A percentile compares a stretch with the other conserved stretches of the same genome.
phyloP scores from a whole-genome alignment of 2,797 vertebrate genomes.

The Macropodus opercularis region DNA sequence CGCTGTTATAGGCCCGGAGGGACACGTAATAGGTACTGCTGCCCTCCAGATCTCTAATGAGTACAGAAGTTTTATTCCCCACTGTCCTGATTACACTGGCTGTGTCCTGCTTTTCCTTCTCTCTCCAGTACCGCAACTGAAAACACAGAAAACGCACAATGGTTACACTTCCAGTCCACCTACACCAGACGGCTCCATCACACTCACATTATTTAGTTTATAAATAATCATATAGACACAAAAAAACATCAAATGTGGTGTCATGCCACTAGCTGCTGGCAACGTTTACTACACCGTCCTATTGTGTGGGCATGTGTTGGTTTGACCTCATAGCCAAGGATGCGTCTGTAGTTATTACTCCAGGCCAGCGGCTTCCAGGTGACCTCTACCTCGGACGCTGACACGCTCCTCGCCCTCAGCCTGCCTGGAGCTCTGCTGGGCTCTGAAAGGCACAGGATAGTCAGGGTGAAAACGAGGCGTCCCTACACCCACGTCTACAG shows the following conservation, averaged over 20 bases:
- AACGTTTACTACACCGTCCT: constrained; percentile 23
- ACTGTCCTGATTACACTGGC: constrained; percentile 86
- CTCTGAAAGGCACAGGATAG: constrained; percentile 76
- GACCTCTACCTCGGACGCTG: constrained; percentile 90
- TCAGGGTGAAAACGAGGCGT: constrained; percentile 32
- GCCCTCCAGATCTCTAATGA: constrained; percentile 86
- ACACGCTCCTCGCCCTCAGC: constrained; percentile 87
- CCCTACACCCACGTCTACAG: constrained; percentile 37
- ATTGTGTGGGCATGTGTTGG: constrained; percentile 56
- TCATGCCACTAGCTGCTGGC: constrained; percentile 27
- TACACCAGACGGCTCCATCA: background rate
- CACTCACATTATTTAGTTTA: constrained; percentile 11
- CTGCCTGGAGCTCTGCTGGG: constrained; percentile 87
- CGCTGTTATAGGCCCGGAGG: constrained; percentile 91
- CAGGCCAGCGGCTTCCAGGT: constrained; percentile 89
- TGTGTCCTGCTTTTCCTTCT: constrained; percentile 86
- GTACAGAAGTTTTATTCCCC: constrained; percentile 87
- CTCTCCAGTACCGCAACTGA: constrained; percentile 90
- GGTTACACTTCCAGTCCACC: constrained; percentile 13
- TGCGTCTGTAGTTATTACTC: constrained; percentile 88
- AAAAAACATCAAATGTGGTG: constrained; percentile 19
- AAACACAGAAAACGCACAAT: constrained; percentile 31
- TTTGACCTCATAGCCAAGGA: constrained; percentile 93
- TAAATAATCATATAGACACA: constrained; percentile 25
- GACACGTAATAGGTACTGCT: constrained; percentile 88